Percentiles rank a stretch among this genome's conserved stretches.
These are phyloP conservation scores for Lathamus discolor DNA, from an alignment of 2,113 vertebrate genomes.

Conservation along the genomic window DNA sequence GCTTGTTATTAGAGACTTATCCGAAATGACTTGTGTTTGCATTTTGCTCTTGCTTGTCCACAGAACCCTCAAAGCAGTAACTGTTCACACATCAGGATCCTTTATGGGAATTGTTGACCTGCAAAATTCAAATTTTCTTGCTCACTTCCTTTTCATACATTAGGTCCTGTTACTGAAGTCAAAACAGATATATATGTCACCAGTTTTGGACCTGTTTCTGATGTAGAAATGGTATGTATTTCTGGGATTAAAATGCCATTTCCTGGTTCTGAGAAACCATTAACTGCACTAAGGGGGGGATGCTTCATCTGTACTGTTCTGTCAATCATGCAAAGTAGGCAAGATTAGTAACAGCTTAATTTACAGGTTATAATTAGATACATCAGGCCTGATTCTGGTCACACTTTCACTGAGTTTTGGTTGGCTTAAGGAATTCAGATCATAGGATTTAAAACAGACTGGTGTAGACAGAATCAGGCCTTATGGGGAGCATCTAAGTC, in stretches of 20 bases:
- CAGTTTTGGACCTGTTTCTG: slow-evolving; percentile 96
- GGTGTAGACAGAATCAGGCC: neutral
- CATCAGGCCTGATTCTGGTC: slow-evolving; percentile 50
- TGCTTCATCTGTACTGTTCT: slow-evolving; percentile 57
- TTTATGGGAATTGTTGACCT: slow-evolving; percentile 47
- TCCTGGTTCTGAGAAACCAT: slow-evolving; percentile 53
- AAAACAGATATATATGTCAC: slow-evolving; percentile 98
- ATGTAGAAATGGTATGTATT: slow-evolving; percentile 95
- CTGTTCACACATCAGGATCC: neutral
- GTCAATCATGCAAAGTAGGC: slow-evolving; percentile 52
- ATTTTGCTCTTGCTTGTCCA: slow-evolving; percentile 33
- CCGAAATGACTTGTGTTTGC: slow-evolving; percentile 21
- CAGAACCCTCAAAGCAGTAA: slow-evolving; percentile 34
- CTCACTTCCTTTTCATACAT: slow-evolving; percentile 70
- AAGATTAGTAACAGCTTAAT: slow-evolving; percentile 63
- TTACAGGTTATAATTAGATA: slow-evolving; percentile 64
- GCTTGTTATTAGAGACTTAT: neutral
- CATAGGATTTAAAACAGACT: neutral
- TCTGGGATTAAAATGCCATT: slow-evolving; percentile 44
- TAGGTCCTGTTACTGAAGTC: slow-evolving; percentile 94
- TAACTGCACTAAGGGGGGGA: slow-evolving; percentile 33
- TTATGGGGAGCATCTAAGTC: neutral
- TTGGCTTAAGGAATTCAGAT: slow-evolving; percentile 19
- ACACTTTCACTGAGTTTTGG: slow-evolving; percentile 25
- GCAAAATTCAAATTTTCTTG: slow-evolving; percentile 72